Percentiles rank a stretch among this genome's conserved stretches.
Conservation (phyloP, 2,797 vertebrate genomes). For the Nothura maculosa region DNA sequence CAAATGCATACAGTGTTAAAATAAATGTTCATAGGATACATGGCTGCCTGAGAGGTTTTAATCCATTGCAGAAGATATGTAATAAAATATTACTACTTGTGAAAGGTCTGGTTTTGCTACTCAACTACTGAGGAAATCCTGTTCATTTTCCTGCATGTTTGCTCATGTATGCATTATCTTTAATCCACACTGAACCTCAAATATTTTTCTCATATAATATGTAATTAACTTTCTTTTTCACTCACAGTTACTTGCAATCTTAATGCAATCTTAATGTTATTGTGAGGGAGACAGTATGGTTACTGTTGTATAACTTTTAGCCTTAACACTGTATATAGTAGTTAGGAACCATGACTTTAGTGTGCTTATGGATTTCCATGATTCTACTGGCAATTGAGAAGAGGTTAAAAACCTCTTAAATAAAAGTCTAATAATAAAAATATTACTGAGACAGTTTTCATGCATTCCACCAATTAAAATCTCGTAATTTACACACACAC, state of each 20-base stretch:
- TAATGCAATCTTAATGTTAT: too few species aligned
- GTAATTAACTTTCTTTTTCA: too few species aligned
- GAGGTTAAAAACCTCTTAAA: background rate
- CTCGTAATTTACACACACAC: too few species aligned
- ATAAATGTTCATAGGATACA: background rate
- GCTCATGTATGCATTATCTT: background rate
- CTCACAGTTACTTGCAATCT: too few species aligned
- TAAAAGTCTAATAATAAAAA: background rate
- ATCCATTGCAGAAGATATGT: background rate
- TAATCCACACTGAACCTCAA: too few species aligned
- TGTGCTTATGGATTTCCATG: background rate
- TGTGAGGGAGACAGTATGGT: too few species aligned
- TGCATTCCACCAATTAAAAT: background rate
- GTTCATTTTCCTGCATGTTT: background rate
- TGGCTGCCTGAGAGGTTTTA: too few species aligned
- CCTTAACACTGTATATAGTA: background rate
- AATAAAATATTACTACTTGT: background rate
- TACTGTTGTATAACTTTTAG: background rate
- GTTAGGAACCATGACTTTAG: background rate
- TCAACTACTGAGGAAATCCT: background rate
- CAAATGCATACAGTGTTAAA: background rate
- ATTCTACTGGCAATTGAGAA: background rate
- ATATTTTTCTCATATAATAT: too few species aligned
- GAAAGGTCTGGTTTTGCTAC: background rate
- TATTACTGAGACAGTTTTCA: background rate